phyloP scores from a whole-genome alignment of 2,797 vertebrate species.

The Eulemur rubriventer region DNA sequence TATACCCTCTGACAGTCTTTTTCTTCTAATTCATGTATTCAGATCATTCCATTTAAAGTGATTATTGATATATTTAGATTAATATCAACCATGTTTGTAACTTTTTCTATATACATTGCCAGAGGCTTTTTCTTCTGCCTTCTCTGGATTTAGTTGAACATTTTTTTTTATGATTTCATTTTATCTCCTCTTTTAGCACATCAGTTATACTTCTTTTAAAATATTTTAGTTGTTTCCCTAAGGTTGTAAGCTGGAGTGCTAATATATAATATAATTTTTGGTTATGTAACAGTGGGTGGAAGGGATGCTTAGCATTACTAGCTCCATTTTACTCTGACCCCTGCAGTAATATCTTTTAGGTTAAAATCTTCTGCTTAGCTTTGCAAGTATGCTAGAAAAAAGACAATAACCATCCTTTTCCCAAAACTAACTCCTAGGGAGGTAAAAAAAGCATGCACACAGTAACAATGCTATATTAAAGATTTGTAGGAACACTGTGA shows the following conservation, averaged over 20 bases:
- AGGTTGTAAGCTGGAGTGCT: background rate
- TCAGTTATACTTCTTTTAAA: background rate
- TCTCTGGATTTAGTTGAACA: background rate
- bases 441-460: background rate
- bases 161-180: background rate
- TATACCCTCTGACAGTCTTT: background rate
- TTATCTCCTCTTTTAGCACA: background rate
- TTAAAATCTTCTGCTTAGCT: background rate
- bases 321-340: background rate
- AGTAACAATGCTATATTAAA: background rate
- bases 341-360: background rate
- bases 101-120: background rate
- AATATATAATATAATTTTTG: background rate
- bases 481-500: background rate
- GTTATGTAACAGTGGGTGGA: background rate
- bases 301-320: background rate
- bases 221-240: background rate
- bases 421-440: background rate
- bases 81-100: background rate
- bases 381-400: background rate
- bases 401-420: background rate
- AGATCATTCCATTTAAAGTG: background rate
- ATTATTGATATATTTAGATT: background rate
- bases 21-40: background rate
- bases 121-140: background rate